phyloP scores from a whole-genome alignment of 2,888 invertebrate species.

The Fragum sueziense region DNA sequence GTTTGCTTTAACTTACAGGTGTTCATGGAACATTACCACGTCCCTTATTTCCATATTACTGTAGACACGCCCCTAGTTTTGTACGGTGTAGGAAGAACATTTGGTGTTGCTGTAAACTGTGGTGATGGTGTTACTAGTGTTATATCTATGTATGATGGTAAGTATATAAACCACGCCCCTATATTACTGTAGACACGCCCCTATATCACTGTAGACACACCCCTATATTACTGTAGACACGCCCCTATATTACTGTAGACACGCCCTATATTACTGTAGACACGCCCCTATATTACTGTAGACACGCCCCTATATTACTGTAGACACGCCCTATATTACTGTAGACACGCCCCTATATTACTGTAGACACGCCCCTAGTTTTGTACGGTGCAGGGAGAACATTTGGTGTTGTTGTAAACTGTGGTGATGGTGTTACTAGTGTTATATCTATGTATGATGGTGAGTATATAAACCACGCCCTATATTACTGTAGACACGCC shows the following conservation, averaged over 20 bases:
- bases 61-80: slow-evolving; percentile 43
- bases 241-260: no score
- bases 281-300: no score
- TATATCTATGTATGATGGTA: slow-evolving; percentile 45
- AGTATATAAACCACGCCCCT: no score
- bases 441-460: slow-evolving; percentile 43
- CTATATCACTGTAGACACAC: no score
- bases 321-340: slow-evolving; percentile 34
- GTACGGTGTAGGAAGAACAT: slow-evolving; percentile 38
- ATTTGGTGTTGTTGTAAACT: slow-evolving; percentile 26
- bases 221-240: no score
- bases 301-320: no score
- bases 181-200: no score
- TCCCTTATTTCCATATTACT: slow-evolving; percentile 41
- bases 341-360: no score
- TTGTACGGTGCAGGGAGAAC: slow-evolving; percentile 39
- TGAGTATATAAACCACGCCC: slow-evolving; percentile 36
- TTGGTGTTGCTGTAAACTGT: slow-evolving; percentile 29
- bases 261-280: no score
- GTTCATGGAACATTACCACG: slow-evolving; percentile 43
- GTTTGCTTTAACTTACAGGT: slow-evolving; percentile 21
- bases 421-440: slow-evolving; percentile 45
- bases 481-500: no score
- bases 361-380: slow-evolving; percentile 38
- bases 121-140: slow-evolving; percentile 50